Conservation (phyloP, 2,797 vertebrate species). For the Sylvilagus floridanus region DNA sequence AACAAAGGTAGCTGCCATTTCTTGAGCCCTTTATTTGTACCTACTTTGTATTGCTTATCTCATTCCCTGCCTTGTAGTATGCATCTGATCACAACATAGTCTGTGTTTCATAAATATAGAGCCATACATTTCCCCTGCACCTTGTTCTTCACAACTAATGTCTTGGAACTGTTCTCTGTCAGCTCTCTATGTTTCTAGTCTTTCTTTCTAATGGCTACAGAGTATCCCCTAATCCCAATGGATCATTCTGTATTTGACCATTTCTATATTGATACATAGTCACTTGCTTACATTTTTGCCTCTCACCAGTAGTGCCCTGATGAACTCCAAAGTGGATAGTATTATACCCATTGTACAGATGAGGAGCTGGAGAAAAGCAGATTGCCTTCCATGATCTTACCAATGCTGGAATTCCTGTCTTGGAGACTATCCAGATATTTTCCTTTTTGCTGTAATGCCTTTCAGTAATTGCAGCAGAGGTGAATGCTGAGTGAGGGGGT, state of each 20-base stretch:
- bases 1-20: background rate
- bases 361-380: slow-evolving; percentile 7
- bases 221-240: background rate
- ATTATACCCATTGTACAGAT: background rate
- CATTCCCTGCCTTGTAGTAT: background rate
- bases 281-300: background rate
- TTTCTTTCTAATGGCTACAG: background rate
- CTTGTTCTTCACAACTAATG: background rate
- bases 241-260: background rate
- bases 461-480: background rate
- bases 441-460: background rate
- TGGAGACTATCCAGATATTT: no score
- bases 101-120: background rate
- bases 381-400: background rate
- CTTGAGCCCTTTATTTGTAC: background rate
- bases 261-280: background rate
- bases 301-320: background rate
- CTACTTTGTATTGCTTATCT: background rate
- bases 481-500: background rate
- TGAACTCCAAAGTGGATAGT: background rate
- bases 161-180: background rate
- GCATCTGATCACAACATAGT: background rate
- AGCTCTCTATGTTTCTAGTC: background rate
- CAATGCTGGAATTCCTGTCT: background rate
- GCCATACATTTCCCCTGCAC: background rate